phyloP scores from a whole-genome alignment of 2,888 invertebrate species.

The Tanypteryx hageni region DNA sequence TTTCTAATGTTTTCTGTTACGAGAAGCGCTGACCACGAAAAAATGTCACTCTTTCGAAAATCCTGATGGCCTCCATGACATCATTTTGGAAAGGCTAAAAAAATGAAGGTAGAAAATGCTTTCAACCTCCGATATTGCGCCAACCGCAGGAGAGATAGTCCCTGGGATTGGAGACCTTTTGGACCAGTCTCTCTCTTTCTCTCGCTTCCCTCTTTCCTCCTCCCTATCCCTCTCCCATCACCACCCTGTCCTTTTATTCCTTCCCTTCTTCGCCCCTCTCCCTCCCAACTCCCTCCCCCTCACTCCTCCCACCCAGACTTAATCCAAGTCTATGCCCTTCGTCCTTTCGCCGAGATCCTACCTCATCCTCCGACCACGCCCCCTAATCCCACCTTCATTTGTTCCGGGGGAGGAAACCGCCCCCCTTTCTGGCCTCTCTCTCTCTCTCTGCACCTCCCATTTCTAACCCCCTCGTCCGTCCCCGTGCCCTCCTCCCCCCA shows the following conservation, averaged over 20 bases:
- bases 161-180: not conserved
- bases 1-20: slow-evolving; percentile 62
- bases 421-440: not conserved
- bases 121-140: slow-evolving; percentile 47
- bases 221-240: not conserved
- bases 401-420: slow-evolving; percentile 8
- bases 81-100: slow-evolving; percentile 55
- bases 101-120: slow-evolving; percentile 28
- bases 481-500: not conserved
- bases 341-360: slow-evolving; percentile 44
- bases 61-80: slow-evolving; percentile 57
- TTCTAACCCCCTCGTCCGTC: not conserved
- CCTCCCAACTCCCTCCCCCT: not conserved
- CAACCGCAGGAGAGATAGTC: slow-evolving; percentile 59
- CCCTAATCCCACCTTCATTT: slow-evolving; percentile 61
- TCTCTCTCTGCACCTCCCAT: not conserved
- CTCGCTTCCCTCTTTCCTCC: not conserved
- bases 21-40: slow-evolving; percentile 47
- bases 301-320: slow-evolving; percentile 20
- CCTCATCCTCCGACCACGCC: slow-evolving; percentile 49
- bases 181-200: not conserved
- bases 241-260: not conserved
- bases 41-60: slow-evolving; percentile 21
- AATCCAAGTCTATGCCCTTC: slow-evolving; percentile 43
- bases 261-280: not conserved